Percentiles rank a stretch among this genome's conserved stretches.
Evolutionary conservation across 2,113 vertebrate genomes (phyloP).

Genomic region (Istiophorus platypterus): DNA sequence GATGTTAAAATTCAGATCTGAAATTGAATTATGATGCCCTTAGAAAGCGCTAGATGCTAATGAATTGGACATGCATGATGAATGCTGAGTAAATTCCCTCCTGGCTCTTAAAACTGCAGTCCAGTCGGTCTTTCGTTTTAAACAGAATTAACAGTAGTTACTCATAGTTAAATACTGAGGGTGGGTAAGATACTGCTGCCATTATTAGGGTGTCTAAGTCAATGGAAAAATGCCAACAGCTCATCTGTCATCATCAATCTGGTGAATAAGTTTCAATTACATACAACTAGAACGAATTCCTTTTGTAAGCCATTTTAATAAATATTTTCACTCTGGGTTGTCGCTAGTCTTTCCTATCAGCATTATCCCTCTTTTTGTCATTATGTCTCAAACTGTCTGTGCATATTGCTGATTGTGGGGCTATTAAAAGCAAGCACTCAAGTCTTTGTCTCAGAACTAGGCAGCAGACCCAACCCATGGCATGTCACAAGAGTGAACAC

Average conservation of each 20-base stretch:
- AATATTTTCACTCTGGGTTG: slow-evolving; percentile 12
- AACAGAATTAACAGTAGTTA: slow-evolving; percentile 33
- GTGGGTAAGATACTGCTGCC: slow-evolving; percentile 21
- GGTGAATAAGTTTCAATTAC: slow-evolving; percentile 27
- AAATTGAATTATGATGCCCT: slow-evolving; percentile 43
- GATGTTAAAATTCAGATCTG: slow-evolving; percentile 45
- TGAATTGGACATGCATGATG: slow-evolving; percentile 53
- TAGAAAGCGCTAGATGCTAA: slow-evolving; percentile 44
- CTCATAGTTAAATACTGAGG: slow-evolving; percentile 28
- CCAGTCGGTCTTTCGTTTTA: slow-evolving; percentile 42
- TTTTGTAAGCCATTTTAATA: slow-evolving; percentile 9
- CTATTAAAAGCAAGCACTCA: slow-evolving; percentile 1
- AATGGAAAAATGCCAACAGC: slow-evolving; percentile 6
- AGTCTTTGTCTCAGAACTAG: slow-evolving; percentile 5
- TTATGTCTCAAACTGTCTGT: slow-evolving; percentile 9
- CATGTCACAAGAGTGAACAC: neutral
- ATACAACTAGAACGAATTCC: slow-evolving; percentile 6
- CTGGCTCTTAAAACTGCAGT: slow-evolving; percentile 38
- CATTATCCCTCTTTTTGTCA: slow-evolving; percentile 1
- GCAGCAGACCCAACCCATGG: neutral
- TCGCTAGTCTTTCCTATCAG: slow-evolving; percentile 12
- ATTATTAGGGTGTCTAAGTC: slow-evolving; percentile 32
- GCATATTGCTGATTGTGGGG: slow-evolving; percentile 12
- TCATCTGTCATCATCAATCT: slow-evolving; percentile 17
- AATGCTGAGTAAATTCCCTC: slow-evolving; percentile 50